Evolutionary conservation across 2,797 vertebrate genomes (phyloP).

Genomic region (Sebastes steindachneri): DNA sequence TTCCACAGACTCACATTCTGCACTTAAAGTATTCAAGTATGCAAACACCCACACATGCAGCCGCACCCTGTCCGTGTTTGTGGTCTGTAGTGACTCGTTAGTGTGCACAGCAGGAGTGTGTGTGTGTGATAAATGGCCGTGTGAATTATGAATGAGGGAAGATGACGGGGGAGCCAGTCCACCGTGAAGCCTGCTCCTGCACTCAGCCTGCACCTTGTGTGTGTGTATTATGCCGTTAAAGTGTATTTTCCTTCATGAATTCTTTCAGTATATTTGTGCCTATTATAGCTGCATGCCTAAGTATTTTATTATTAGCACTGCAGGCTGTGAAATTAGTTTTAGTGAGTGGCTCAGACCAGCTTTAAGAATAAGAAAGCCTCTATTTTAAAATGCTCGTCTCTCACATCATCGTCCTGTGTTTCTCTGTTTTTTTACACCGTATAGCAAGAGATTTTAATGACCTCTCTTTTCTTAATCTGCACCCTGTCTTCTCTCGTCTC

Average conservation of each 20-base stretch:
- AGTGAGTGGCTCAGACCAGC: not conserved
- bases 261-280: conserved; percentile 9
- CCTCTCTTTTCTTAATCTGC: not conserved
- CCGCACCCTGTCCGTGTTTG: conserved; percentile 31
- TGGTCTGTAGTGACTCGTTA: conserved; percentile 46
- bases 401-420: conserved; percentile 11
- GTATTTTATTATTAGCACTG: conserved; percentile 17
- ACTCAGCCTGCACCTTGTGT: conserved; percentile 16
- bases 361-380: not conserved
- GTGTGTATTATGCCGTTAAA: not conserved
- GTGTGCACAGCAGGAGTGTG: conserved; percentile 41
- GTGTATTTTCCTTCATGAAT: conserved; percentile 4
- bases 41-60: conserved; percentile 37
- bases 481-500: not conserved
- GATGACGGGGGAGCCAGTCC: conserved; percentile 49
- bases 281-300: not conserved
- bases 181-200: conserved; percentile 36
- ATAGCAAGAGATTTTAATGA: not conserved
- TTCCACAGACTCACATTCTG: conserved; percentile 18
- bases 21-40: conserved; percentile 11
- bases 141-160: conserved; percentile 80
- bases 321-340: not conserved
- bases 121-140: conserved; percentile 71
- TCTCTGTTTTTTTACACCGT: not conserved
- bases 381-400: conserved; percentile 5